These are phyloP conservation scores for Melanostigma gelatinosum DNA, from an alignment of 2,113 vertebrate species.

Conservation along the genomic window DNA sequence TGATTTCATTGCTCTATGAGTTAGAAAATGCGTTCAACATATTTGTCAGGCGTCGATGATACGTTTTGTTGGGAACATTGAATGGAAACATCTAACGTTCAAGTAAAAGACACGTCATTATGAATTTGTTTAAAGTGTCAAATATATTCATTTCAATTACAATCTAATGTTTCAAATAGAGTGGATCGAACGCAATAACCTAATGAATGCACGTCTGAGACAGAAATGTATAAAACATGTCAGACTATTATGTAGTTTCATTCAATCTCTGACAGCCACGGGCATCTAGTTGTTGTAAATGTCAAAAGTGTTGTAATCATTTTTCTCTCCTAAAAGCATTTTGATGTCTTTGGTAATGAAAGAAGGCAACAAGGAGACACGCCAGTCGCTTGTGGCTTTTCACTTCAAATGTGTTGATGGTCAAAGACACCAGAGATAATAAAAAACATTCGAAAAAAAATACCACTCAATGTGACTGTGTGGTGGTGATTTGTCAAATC, in stretches of 20 bases:
- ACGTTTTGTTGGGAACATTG: neutral
- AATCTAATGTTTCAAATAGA: neutral
- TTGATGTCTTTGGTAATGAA: slow-evolving; percentile 30
- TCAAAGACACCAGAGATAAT: slow-evolving; percentile 29
- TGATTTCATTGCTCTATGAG: neutral
- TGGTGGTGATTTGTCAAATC: slow-evolving; percentile 19
- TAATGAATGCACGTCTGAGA: neutral
- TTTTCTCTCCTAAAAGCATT: slow-evolving; percentile 33
- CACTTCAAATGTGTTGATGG: slow-evolving; percentile 17
- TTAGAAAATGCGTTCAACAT: neutral
- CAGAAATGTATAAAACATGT: slow-evolving; percentile 18
- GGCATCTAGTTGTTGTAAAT: slow-evolving; percentile 37
- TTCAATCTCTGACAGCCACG: slow-evolving; percentile 28
- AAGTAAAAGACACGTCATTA: neutral
- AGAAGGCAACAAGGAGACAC: slow-evolving; percentile 1
- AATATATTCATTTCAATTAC: neutral
- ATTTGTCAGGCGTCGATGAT: neutral
- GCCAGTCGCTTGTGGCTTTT: slow-evolving; percentile 20
- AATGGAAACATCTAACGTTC: neutral
- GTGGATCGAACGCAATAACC: neutral
- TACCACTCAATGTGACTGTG: neutral
- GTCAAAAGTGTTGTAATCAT: slow-evolving; percentile 24
- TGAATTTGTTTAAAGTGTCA: neutral
- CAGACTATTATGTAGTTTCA: neutral
- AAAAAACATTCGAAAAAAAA: neutral